Evolutionary conservation across 2,113 vertebrate species (phyloP), one percentile per base, ranked within the genome.

Genomic region (Colinus virginianus): DNA sequence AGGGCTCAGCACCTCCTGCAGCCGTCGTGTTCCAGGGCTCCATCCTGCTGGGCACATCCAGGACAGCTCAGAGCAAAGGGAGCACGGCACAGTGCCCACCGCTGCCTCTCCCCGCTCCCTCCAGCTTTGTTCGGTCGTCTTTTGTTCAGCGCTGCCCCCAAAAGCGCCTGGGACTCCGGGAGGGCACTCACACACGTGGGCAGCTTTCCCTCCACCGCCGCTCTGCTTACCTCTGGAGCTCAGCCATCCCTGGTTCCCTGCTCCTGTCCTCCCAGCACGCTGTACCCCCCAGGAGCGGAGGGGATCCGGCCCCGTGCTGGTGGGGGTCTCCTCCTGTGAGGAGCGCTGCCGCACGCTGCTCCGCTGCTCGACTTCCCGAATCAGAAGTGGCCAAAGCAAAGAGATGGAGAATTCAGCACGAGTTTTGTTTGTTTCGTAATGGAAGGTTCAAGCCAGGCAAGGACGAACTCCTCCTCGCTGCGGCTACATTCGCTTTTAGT

Each of bases 371-470:
- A 64, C 75, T 62, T 91, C 79, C 92, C 70, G 59, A 48, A 84
- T 61, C 92, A 68, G 75, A 89, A 79, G 87, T 43, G 83, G 92
- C 89, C 92, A 25, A 95, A 92, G 94, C 83, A 68, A 91, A 90
- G 92, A 92, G 92, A 68, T 71, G 92, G 92, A 46, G 56, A 86
- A 78, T 86, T 94, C 90, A 88, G 85, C 85, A 76, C 56, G 75
- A 75, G 74, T 61, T 40, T 76, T 40, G 66, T 74, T 76, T 72
- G 19, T 63, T 63, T 80, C 67, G 59, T 43, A 22, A 66, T 72
- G 91, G 96, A 95, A 95, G 88, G 82, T 94, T 87, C 55, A 85
- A 97, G 93, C 92, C 91, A 85, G 90, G 84, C 70, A 40, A 92
- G 91, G 90, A 90, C 49, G 83, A 77, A 62, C 61, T 78, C 81